Evolutionary conservation across 2,888 invertebrate species (phyloP), one percentile per base, ranked within the genome.

Genomic region (Minunthozetes semirufus): DNA sequence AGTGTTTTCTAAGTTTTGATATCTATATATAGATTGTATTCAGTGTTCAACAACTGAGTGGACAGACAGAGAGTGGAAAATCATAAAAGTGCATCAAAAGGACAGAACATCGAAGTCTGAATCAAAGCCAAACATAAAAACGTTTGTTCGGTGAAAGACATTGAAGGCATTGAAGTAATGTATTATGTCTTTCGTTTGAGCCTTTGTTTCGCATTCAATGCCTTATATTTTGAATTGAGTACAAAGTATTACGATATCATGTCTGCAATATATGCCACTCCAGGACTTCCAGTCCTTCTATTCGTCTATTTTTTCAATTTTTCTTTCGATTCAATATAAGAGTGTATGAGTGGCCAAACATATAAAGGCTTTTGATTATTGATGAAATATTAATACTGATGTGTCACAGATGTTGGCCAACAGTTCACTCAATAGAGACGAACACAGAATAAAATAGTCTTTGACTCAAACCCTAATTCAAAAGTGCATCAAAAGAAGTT

Each of bases 381-480:
- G 61, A 61, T 61, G 61, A 61, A 61, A 61, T 61, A 61, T 61
- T 61, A 61, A 61, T 61, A 61, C 61, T 61, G 61, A 61, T 61
- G 33, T 61, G 61, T 61, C 29, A 29, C 61, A 61, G 61, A 61
- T 61, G 61, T 61, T 61, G 61, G 61, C 29, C 33, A 59, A 61
- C 61, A 61, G 61, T 61, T 29, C 29, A 61, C 29, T 61, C 8
- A 61, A 61, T 61, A 19, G 61, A 53, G 53, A 61, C 27, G 22
- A 29, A 61, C n/a, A 61, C 13, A 15, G 6, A 61, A 2, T 15
- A 6, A 27, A 61, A 9, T 61, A 15, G 61, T 8, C 15, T 61
- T 33, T 3, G 15, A 8, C 29, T 61, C 29, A 29, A 53, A 61
- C n/a, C 5, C 17, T 29, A 27, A 61, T 61, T 61, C 61, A 61